Base-by-base conservation (phyloP, 2,888 invertebrate genomes). In the Thelaira solivaga region DNA sequence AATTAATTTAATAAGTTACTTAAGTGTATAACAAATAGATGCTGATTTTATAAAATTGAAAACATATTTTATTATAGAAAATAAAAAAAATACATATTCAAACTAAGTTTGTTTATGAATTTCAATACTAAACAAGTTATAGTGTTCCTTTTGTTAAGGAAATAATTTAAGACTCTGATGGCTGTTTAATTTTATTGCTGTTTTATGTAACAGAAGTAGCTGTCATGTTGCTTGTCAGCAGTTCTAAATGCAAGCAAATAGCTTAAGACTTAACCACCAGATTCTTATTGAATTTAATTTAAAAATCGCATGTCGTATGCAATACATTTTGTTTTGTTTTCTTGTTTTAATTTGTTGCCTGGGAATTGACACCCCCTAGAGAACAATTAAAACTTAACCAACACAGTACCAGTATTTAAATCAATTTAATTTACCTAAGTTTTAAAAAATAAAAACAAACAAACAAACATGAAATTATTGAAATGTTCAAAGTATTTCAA, bases 151-250 rank as follows among this genome's bases (percentile, higher is more conserved):
- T n/a, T n/a, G n/a, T n/a, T 8, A 36, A 41, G 31, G 39, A 49
- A 69, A 59, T 41, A 39, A 47, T 39, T 16, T 49, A 20, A 24
- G 29, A 16, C 36, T 29, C 10, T 36, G 47, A 31, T 20, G 31
- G 26, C 13, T 74, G 43, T 62, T 45, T 24, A 16, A 34, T 10
- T 47, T 59, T 68, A 57, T 64, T 59, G 57, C 16, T 31, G 57
- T 69, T 78, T 74, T 74, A 78, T 78, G 31, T 78, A 69, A 78
- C 78, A 74, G 69, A 59, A 74, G 69, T 78, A 74, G 20, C 53
- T 78, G 78, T 74, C 78, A 65, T 78, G 78, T 78, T 26, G 24
- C 13, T 74, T 78, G 78, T 78, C 78, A 78, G 68, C 57, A 51
- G 34, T 51, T 59, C 31, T 49, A 62, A 69, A 77, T 39, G 51